These are phyloP conservation scores for Oreamnos americanus DNA, from an alignment of 2,113 vertebrate genomes.

Conservation along the genomic window DNA sequence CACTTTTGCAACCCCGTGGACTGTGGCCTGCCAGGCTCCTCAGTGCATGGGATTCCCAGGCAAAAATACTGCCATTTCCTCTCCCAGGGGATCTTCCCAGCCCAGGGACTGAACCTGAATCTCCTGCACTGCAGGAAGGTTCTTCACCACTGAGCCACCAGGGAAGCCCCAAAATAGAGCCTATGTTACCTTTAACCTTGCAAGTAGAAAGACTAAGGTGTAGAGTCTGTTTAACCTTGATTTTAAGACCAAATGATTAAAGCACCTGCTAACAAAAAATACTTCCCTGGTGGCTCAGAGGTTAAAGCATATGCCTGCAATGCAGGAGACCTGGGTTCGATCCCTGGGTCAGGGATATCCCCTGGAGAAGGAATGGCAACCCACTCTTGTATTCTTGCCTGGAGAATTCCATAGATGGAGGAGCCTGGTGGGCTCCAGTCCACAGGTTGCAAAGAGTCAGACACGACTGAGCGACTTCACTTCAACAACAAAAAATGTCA, in stretches of 20 bases:
- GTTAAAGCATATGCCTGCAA: no score
- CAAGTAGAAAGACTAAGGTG: neutral
- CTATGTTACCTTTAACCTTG: neutral
- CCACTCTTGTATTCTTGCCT: no score
- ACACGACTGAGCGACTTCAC: no score
- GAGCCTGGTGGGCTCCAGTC: no score
- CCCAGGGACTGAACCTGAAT: neutral
- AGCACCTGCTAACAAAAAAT: neutral
- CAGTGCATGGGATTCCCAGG: neutral
- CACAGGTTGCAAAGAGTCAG: no score
- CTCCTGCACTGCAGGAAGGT: neutral
- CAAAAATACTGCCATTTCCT: neutral
- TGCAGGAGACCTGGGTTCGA: no score
- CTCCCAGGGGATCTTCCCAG: neutral
- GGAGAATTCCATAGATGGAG: no score
- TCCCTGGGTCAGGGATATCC: no score
- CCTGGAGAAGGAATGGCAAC: no score
- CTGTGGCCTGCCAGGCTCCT: neutral
- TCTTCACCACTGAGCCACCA: neutral
- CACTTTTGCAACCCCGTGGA: neutral
- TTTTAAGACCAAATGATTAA: neutral
- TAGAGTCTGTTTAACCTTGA: neutral
- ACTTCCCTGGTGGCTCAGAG: no score
- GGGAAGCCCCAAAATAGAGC: neutral
- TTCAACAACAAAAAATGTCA: neutral